Evolutionary conservation across 2,797 vertebrate genomes (phyloP).

Genomic region (Leptoclinus maculatus): DNA sequence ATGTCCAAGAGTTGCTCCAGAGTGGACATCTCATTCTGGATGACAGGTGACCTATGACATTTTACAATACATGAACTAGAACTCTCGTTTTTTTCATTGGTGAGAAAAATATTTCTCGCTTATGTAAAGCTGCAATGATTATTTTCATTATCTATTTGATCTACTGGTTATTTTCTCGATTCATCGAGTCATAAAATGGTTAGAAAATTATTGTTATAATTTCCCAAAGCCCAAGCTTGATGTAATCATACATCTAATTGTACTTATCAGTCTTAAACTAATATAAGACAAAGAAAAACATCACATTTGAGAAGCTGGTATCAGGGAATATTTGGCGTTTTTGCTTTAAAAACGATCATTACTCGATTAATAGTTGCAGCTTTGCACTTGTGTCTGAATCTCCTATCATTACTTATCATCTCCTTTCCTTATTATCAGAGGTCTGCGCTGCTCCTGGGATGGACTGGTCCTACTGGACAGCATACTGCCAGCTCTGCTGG

Average conservation of each 20-base stretch:
- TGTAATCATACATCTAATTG: background rate
- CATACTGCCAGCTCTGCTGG: conserved; percentile 87
- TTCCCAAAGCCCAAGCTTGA: background rate
- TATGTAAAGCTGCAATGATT: background rate
- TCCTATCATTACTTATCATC: background rate
- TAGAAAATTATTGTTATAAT: background rate
- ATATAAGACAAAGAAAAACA: background rate
- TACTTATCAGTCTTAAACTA: background rate
- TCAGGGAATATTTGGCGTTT: background rate
- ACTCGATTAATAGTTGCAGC: background rate
- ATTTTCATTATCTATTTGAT: background rate
- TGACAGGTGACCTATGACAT: conserved; percentile 75
- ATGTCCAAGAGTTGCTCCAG: conserved; percentile 77
- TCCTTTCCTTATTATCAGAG: conserved; percentile 72
- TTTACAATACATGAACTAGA: background rate
- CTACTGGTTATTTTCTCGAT: background rate
- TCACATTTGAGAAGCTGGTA: background rate
- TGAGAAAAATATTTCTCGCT: background rate
- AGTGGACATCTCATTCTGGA: conserved; percentile 87
- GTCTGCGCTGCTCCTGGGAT: conserved; percentile 90
- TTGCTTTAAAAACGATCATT: background rate
- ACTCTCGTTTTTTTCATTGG: background rate
- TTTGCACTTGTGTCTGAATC: background rate
- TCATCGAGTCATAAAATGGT: background rate
- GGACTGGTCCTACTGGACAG: conserved; percentile 92